Evolutionary conservation across 2,797 vertebrate species (phyloP), one percentile per base, ranked within the genome.

Genomic region (Eupleurogrammus muticus): DNA sequence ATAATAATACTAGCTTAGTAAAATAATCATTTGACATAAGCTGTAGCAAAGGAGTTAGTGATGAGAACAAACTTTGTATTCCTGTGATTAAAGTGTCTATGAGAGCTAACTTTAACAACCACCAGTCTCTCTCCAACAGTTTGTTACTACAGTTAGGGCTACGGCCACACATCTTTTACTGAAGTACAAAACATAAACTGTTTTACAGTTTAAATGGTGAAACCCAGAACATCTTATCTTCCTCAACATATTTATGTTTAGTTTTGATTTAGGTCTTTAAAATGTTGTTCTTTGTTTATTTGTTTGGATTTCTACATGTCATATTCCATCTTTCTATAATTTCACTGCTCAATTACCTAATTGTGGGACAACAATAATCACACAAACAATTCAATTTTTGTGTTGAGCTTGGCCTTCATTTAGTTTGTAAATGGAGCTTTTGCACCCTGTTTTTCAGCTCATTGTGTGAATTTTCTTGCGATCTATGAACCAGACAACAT

Each of bases 211-310:
- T 16, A 40, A 40, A 40, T 40, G 38, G 14, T 6, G 23, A 12
- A 60, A 66, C 23, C 53, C 42, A 66, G 21, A 58, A 59, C 17
- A 8, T 46, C 21, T 32, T 38, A 24, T 7, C 66, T 40, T 9
- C 9, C 23, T 20, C 24, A 47, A 63, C 16, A 21, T 48, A 23
- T 5, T 28, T 49, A n/a, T n/a, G 9, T 44, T 65, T 55, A 36
- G 32, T 61, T 59, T 48, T 53, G 8, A 51, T 34, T 57, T 9
- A 34, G 5, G 8, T 46, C 16, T 51, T 34, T 56, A 9, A 12
- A 55, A 44, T 51, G 1, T 17, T n/a, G 8, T 38, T 74, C 21
- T 6, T 20, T 6, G 23, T 54, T 12, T 49, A 16, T 54, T 42
- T 40, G 21, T 47, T 5, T 47, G 40, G 7, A 46, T 46, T 14